A percentile compares a stretch with the other conserved stretches of the same genome.
phyloP scores from a whole-genome alignment of 2,888 invertebrate species.

The Aleiodes leptofemur region DNA sequence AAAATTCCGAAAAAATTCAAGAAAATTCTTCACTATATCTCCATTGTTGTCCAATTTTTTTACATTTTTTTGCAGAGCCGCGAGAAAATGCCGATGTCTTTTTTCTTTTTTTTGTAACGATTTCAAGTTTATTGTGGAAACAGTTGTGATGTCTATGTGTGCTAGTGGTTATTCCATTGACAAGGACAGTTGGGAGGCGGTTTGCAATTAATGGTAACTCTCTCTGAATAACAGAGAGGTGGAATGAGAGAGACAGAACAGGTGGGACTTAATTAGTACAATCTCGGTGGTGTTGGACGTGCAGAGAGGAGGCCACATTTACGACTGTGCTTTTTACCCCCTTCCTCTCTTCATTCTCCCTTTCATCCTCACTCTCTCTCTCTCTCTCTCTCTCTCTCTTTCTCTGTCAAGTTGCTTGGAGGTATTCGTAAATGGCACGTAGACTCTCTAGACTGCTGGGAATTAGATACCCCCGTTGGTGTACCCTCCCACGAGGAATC shows the following conservation, averaged over 20 bases:
- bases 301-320: slow-evolving; percentile 35
- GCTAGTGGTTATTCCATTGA: slow-evolving; percentile 22
- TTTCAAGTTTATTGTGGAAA: slow-evolving; percentile 10
- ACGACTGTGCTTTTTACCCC: slow-evolving; percentile 24
- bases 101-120: background rate
- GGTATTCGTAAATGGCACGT: slow-evolving; percentile 30
- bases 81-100: too few species aligned
- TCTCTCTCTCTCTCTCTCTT: background rate
- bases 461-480: slow-evolving; percentile 33
- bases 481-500: slow-evolving; percentile 35
- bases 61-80: too few species aligned
- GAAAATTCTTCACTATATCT: too few species aligned
- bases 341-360: slow-evolving; percentile 5
- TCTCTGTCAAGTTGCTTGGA: slow-evolving; percentile 19
- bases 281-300: slow-evolving; percentile 48
- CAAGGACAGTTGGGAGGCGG: slow-evolving; percentile 31
- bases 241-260: slow-evolving; percentile 2
- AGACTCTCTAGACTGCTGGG: slow-evolving; percentile 32
- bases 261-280: slow-evolving; percentile 52
- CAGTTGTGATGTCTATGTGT: slow-evolving; percentile 7
- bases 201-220: slow-evolving; percentile 48
- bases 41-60: too few species aligned
- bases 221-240: slow-evolving; percentile 14
- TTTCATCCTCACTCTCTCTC: background rate
- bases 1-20: too few species aligned